Conservation (phyloP, 2,888 invertebrate genomes). For the Cheilosia vulpina region DNA sequence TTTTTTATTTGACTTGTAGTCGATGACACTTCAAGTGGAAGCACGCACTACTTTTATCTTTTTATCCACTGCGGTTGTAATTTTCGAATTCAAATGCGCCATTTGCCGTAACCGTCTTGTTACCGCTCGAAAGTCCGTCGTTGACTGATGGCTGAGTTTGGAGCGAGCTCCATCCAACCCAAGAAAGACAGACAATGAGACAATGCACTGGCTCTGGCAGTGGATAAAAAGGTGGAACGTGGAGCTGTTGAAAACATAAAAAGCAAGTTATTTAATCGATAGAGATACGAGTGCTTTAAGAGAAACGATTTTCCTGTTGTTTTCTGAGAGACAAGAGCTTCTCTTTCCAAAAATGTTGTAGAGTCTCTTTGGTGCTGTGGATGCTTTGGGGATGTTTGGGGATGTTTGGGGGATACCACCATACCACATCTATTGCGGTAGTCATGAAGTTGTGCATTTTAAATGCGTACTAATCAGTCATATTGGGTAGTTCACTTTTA, state of each 20-base stretch:
- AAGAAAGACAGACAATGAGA: not conserved
- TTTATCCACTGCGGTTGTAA: constrained; percentile 16
- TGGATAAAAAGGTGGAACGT: not conserved
- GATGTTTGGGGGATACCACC: not conserved
- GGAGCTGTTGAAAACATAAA: constrained; percentile 5
- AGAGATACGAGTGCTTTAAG: constrained; percentile 47
- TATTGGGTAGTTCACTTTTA: too few species aligned
- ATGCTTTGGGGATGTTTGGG: not conserved
- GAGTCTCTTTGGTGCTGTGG: not conserved
- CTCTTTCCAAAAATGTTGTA: not conserved
- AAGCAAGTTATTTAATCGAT: constrained; percentile 63
- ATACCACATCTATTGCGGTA: not conserved
- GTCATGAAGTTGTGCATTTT: not conserved
- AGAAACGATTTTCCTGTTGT: constrained; percentile 10
- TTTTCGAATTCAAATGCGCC: constrained; percentile 28
- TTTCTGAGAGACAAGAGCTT: constrained; percentile 9
- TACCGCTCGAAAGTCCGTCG: constrained; percentile 65
- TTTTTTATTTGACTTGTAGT: constrained; percentile 1
- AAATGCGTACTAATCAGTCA: too few species aligned
- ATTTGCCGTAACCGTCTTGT: constrained; percentile 33
- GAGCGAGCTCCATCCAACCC: not conserved
- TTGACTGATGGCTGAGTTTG: constrained; percentile 47
- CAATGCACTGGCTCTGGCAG: too few species aligned
- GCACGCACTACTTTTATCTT: constrained; percentile 37
- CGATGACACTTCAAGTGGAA: constrained; percentile 10